Evolutionary conservation across 2,888 invertebrate genomes (phyloP), one percentile per base, ranked within the genome.

Genomic region (Apoda limacodes): DNA sequence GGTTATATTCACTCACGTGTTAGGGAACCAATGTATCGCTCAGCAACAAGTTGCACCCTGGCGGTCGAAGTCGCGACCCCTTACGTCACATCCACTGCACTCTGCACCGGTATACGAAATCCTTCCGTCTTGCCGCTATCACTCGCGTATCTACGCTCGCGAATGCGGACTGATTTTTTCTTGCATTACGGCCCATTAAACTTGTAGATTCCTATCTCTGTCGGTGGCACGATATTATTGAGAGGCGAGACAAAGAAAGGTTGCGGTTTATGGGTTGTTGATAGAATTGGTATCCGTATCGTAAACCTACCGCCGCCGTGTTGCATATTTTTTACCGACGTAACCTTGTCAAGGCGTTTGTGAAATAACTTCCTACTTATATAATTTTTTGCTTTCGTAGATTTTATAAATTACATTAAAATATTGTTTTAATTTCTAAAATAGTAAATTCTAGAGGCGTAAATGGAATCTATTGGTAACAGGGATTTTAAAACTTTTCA

Each of bases 91-190:
- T 44, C 43, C 58, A 63, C 55, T 58, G 55, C 72, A 67, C 62
- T 51, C 49, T 60, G 63, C 68, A 72, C 66, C 50, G 46, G 43
- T 33, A 38, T 30, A 41, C 48, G 43, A 44, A 50, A 64, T 60
- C 60, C 68, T 74, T 69, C 75, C 75, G 69, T 52, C 60, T 66
- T 70, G 58, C 60, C 67, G 69, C 74, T 75, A 76, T 78, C 78
- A 76, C 75, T 72, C 70, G 65, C 72, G 74, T 75, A 75, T 78
- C 78, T 76, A 75, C 71, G 64, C 69, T 74, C 64, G 76, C 78
- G 75, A 80, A 80, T 78, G 76, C 70, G 61, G 74, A 76, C 78
- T 80, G 81, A 75, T 78, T 82, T 82, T 82, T 80, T 78, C 76
- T 71, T 75, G 66, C 69, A 72, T 74, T 75, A 81, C 80, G 70